Percentiles rank a stretch among this genome's conserved stretches.
Conservation (phyloP, 2,797 vertebrate genomes). For the Diglossa cyanea region DNA sequence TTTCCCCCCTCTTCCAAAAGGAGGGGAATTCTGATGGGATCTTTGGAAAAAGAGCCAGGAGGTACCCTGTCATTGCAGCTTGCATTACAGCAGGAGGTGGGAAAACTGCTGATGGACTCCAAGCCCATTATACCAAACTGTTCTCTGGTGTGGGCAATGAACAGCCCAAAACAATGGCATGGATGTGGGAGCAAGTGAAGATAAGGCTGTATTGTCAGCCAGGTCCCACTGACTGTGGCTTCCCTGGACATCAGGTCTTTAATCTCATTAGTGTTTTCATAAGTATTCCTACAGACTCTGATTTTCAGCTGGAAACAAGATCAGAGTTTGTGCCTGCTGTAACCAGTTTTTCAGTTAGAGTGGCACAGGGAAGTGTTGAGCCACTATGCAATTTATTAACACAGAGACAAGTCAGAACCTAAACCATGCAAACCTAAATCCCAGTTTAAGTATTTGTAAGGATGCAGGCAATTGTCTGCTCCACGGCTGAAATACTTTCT, state of each 20-base stretch:
- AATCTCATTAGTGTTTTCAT: not conserved
- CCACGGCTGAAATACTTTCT: not conserved
- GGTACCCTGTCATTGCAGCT: not conserved
- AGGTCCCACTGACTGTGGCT: fast-evolving
- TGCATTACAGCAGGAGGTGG: not conserved
- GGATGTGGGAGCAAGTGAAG: not conserved
- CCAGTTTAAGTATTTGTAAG: not conserved
- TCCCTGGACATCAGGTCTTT: not conserved
- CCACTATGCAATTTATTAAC: not conserved
- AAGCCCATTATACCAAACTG: fast-evolving
- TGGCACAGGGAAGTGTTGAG: not conserved
- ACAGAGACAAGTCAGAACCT: not conserved
- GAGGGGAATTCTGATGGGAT: not conserved
- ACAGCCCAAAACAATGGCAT: not conserved
- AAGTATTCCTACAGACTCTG: not conserved
- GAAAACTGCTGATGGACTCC: not conserved
- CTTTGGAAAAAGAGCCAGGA: not conserved
- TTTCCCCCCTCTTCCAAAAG: fast-evolving
- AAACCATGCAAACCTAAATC: not conserved
- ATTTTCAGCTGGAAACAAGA: not conserved
- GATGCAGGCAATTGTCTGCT: not conserved
- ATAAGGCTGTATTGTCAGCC: not conserved
- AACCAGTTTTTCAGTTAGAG: not conserved
- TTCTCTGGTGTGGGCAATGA: not conserved
- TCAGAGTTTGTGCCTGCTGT: not conserved